phyloP scores from a whole-genome alignment of 2,797 vertebrate species.

The Pseudochaenichthys georgianus region DNA sequence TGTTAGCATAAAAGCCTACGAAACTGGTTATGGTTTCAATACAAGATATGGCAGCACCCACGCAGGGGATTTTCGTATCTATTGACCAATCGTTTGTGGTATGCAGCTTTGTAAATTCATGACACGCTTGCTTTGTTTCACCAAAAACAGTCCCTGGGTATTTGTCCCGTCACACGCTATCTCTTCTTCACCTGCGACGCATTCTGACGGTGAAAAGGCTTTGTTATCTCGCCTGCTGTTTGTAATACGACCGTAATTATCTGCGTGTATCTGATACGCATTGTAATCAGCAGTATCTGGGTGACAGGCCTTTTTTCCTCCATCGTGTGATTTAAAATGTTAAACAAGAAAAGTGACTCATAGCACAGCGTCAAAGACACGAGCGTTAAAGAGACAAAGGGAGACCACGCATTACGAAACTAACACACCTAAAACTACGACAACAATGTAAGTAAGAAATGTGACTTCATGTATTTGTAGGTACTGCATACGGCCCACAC shows the following conservation, averaged over 20 bases:
- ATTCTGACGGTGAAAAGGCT: constrained; percentile 67
- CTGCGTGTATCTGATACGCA: constrained; percentile 77
- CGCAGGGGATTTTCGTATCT: constrained; percentile 39
- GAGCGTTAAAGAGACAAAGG: constrained; percentile 30
- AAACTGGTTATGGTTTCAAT: constrained; percentile 23
- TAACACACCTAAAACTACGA: constrained; percentile 8
- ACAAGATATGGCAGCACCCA: constrained; percentile 31
- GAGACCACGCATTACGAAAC: constrained; percentile 31
- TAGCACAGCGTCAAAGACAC: constrained; percentile 36
- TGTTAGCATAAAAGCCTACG: constrained; percentile 18
- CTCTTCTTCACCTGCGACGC: constrained; percentile 63
- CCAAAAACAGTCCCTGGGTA: constrained; percentile 55
- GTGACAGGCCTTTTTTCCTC: constrained; percentile 56
- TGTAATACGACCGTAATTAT: constrained; percentile 78
- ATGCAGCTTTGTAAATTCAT: constrained; percentile 44
- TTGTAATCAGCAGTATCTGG: constrained; percentile 80
- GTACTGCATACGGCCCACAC: neutral
- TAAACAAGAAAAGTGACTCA: constrained; percentile 61
- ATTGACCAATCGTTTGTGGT: constrained; percentile 50
- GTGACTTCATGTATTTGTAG: constrained; percentile 3
- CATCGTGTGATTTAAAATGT: constrained; percentile 58
- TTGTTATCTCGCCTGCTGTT: constrained; percentile 73
- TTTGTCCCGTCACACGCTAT: constrained; percentile 54
- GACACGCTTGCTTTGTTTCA: constrained; percentile 58
- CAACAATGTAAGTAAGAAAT: neutral